These are phyloP conservation scores for Sarcophaga rosellei DNA, from an alignment of 2,888 invertebrate species.

Conservation along the genomic window DNA sequence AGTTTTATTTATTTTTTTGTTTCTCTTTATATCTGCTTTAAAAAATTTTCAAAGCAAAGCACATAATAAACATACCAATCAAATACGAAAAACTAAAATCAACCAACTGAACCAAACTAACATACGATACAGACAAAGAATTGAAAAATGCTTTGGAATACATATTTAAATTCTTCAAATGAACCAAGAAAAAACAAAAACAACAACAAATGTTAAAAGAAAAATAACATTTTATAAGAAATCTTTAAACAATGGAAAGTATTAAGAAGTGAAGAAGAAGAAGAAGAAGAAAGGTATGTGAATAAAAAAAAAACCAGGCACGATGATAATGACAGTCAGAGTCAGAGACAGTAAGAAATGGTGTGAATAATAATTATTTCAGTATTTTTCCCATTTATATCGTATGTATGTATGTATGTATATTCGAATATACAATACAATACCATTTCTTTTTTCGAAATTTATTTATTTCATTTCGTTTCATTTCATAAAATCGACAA, in stretches of 20 bases:
- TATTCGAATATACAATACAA: no score
- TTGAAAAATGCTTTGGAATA: conserved; percentile 40
- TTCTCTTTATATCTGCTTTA: not conserved
- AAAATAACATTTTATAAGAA: conserved; percentile 11
- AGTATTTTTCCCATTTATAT: conserved; percentile 5
- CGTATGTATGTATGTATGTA: no score
- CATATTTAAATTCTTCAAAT: conserved; percentile 40
- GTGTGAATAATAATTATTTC: conserved; percentile 64
- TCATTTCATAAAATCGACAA: conserved; percentile 42
- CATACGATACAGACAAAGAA: conserved; percentile 32
- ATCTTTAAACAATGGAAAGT: conserved; percentile 62
- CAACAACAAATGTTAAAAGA: conserved; percentile 49
- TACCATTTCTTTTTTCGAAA: not conserved
- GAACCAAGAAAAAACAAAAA: conserved; percentile 33
- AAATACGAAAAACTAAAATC: conserved; percentile 5
- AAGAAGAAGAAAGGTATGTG: not conserved
- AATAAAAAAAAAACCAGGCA: conserved; percentile 32
- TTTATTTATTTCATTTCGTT: not conserved
- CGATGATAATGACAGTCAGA: conserved; percentile 43
- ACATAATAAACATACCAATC: conserved; percentile 38
- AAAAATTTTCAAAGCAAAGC: not conserved
- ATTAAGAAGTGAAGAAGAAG: conserved; percentile 29
- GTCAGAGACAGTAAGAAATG: conserved; percentile 45
- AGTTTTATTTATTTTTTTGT: conserved; percentile 2
- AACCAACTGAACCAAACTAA: conserved; percentile 18